Evolutionary conservation across 2,888 invertebrate species (phyloP).

Genomic region (Podotricha telesiphe): DNA sequence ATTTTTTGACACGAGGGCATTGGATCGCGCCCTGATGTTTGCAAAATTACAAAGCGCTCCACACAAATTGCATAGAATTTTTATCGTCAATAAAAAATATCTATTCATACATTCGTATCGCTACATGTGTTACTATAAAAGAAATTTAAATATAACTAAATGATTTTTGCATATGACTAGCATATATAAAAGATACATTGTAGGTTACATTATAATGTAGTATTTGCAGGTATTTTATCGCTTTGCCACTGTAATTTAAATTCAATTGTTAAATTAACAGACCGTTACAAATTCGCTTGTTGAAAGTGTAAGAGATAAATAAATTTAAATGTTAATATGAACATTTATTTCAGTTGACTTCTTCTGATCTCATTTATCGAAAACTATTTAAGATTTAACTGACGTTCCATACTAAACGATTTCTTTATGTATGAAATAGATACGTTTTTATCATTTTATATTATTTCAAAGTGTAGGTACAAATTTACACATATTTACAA

Average conservation of each 20-base stretch:
- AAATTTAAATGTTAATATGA: slow-evolving; percentile 39
- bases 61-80: slow-evolving; percentile 81
- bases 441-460: not conserved
- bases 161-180: slow-evolving; percentile 79
- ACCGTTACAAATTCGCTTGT: slow-evolving; percentile 67
- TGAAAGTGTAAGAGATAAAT: slow-evolving; percentile 48
- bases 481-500: no score
- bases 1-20: slow-evolving; percentile 61
- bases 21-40: slow-evolving; percentile 76
- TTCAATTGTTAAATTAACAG: slow-evolving; percentile 66
- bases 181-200: slow-evolving; percentile 38
- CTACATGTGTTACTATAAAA: slow-evolving; percentile 73
- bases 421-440: not conserved
- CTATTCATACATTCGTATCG: slow-evolving; percentile 73
- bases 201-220: slow-evolving; percentile 50
- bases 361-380: not conserved
- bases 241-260: slow-evolving; percentile 53
- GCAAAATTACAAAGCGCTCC: slow-evolving; percentile 70
- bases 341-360: slow-evolving; percentile 30
- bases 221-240: slow-evolving; percentile 51
- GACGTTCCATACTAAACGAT: not conserved
- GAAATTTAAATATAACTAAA: slow-evolving; percentile 78
- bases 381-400: not conserved
- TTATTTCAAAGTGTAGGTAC: no score
- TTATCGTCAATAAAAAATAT: slow-evolving; percentile 75